These are phyloP conservation scores for Cepphus grylle DNA, from an alignment of 2,113 vertebrate species.

Conservation along the genomic window DNA sequence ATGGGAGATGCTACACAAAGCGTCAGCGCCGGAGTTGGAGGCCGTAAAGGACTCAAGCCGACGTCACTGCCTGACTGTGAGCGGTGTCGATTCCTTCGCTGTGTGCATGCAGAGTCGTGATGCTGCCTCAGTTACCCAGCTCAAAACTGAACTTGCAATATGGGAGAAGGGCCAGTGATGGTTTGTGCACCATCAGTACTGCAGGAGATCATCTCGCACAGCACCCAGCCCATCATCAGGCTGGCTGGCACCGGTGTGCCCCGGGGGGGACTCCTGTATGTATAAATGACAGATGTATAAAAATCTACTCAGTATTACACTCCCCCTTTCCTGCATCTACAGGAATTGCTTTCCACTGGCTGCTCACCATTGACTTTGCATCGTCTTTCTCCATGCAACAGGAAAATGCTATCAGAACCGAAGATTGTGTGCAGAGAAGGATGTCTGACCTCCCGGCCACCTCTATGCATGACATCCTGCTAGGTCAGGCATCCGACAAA, in stretches of 20 bases:
- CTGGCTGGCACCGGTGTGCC: neutral
- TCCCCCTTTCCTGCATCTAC: neutral
- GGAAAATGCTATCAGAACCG: accelerated
- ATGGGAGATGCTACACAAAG: neutral
- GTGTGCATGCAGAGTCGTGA: neutral
- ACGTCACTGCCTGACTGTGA: neutral
- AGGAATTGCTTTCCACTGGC: neutral
- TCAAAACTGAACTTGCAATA: neutral
- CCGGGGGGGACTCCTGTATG: no score
- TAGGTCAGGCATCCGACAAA: neutral
- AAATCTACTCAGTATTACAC: neutral
- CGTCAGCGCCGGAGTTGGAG: accelerated
- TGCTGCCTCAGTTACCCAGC: neutral
- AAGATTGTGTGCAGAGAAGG: neutral
- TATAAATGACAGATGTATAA: neutral
- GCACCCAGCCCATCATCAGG: neutral
- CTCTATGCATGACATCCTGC: neutral
- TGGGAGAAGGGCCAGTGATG: neutral
- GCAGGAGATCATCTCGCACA: neutral
- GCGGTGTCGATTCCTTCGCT: neutral
- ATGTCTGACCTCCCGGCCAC: neutral
- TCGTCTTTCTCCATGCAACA: neutral
- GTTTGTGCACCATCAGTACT: neutral
- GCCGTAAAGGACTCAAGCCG: accelerated
- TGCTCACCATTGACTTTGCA: neutral